Evolutionary conservation across 53 echinoderm and acorn worm genomes (phyloP), one percentile per base, ranked within the genome.

Genomic region (Luidia sarsii): DNA sequence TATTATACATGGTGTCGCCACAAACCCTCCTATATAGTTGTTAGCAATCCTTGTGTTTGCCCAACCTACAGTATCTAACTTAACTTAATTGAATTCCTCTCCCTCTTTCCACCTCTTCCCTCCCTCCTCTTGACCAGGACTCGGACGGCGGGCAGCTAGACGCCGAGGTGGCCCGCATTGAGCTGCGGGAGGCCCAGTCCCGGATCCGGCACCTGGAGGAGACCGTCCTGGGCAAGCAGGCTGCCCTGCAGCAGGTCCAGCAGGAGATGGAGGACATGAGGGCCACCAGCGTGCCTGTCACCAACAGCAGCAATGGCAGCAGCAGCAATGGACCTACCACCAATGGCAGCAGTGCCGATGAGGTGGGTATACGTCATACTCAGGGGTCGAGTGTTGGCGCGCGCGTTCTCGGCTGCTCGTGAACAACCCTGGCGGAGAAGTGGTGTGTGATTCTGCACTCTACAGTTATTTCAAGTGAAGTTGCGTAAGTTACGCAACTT

Each of bases 181-280:
- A 93, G 68, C 41, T 89, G 21, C 59, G 70, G 18, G 85, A 94
- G 34, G 91, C 94, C 41, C 86, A 83, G 8, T 45, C 75, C 34
- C 75, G 84, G 41, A 97, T 97, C 67, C 64, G 83, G 22, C 86
- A 94, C 33, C 82, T 97, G 54, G 93, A 94, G 75, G 99, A 97
- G 62, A 85, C 82, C 11, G 79, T 97, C 33, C 74, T 83, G 20
- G 99, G 99, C 65, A 97, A 97, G 81, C 89, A 91, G 80, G 80
- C 84, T 4, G 91, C 94, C 14, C 75, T 97, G 46, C 74, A 84
- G 24, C 81, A 71, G 53, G 82, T 91, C 46, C 88, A 91, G 61
- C 50, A 50, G 9, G 75, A 74, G 85, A 59, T 57, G 29, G 55
- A 68, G 33, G 56, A 80, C 66, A 27, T 73, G 10, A 36, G 67